phyloP scores from a whole-genome alignment of 2,797 vertebrate genomes.

The Helostoma temminkii region DNA sequence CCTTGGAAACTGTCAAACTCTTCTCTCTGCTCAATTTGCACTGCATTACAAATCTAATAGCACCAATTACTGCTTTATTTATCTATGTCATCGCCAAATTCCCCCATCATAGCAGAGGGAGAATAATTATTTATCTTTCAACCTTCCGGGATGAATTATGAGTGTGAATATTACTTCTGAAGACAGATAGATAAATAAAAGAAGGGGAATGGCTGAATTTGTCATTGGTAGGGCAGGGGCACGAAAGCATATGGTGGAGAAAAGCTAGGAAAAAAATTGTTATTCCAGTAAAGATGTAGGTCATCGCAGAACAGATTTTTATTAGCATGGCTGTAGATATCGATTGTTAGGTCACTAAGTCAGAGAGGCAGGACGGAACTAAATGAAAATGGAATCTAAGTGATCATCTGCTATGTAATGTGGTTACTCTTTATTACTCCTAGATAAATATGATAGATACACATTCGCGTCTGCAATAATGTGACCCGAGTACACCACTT shows the following conservation, averaged over 20 bases:
- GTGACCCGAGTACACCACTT: conserved; percentile 59
- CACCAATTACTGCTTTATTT: conserved; percentile 72
- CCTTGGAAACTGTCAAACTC: conserved; percentile 76
- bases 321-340: conserved; percentile 73
- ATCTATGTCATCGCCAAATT: conserved; percentile 55
- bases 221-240: conserved; percentile 4
- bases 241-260: neutral
- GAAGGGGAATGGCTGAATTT: conserved; percentile 9
- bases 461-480: conserved; percentile 69
- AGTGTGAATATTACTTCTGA: conserved; percentile 40
- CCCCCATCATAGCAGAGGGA: conserved; percentile 42
- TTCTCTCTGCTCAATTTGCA: conserved; percentile 58
- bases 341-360: conserved; percentile 75
- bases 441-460: conserved; percentile 82
- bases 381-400: conserved; percentile 81
- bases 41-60: conserved; percentile 69
- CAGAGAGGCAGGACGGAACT: conserved; percentile 49
- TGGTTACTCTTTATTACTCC: conserved; percentile 78
- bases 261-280: conserved; percentile 43
- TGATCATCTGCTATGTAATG: conserved; percentile 81
- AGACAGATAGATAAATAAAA: conserved; percentile 38
- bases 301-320: conserved; percentile 68
- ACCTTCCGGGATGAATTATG: conserved; percentile 44
- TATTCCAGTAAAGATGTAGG: conserved; percentile 61
- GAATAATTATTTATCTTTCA: conserved; percentile 59